These are phyloP conservation scores for Phasianus colchicus DNA, from an alignment of 2,113 vertebrate species.

Conservation along the genomic window DNA sequence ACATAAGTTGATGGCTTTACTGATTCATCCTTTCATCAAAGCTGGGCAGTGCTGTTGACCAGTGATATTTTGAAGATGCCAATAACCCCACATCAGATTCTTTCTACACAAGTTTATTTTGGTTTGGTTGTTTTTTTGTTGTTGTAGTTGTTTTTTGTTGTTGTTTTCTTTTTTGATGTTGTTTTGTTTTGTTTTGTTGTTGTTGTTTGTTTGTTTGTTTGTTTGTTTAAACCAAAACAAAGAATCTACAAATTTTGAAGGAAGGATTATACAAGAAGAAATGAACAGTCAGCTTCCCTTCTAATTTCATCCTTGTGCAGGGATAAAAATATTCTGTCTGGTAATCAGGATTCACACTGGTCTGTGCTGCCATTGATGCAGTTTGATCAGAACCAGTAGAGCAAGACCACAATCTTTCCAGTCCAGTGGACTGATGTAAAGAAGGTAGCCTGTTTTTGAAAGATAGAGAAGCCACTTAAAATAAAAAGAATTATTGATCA, in stretches of 20 bases:
- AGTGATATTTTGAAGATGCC: not conserved
- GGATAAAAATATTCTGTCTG: not conserved
- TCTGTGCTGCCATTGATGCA: not conserved
- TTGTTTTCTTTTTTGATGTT: too few relatives aligned
- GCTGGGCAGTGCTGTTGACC: not conserved
- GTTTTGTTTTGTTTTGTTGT: too few relatives aligned
- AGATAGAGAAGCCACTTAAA: not conserved
- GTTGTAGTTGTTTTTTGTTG: too few relatives aligned
- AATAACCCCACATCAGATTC: not conserved
- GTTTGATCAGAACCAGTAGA: not conserved
- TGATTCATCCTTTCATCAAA: not conserved
- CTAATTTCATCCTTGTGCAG: not conserved
- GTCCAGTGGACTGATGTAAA: not conserved
- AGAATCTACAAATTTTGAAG: not conserved
- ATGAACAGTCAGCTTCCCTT: not conserved
- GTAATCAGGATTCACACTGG: not conserved
- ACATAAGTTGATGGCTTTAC: not conserved
- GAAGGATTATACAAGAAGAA: not conserved
- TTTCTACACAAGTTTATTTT: not conserved
- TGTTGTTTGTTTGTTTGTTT: accelerated
- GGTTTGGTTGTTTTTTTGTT: not conserved
- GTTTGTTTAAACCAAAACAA: not conserved
- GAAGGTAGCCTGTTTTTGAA: not conserved
- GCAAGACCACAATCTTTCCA: not conserved
- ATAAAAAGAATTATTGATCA: not conserved